Conservation (phyloP, 2,113 vertebrate genomes). For the Strigops habroptila region DNA sequence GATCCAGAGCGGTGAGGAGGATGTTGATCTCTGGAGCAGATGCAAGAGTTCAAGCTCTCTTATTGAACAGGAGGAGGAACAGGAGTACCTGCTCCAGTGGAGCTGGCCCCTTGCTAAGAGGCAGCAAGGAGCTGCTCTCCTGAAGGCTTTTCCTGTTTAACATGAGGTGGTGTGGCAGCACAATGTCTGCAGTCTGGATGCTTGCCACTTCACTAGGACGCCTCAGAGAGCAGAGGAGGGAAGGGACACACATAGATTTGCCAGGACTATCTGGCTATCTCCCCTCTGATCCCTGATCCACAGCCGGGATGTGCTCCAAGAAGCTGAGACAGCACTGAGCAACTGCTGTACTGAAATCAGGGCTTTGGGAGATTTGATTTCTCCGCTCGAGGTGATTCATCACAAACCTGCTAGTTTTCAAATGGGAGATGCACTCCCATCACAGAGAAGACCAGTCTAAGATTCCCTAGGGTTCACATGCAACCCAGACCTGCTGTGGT, state of each 20-base stretch:
- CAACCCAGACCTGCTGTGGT: background rate
- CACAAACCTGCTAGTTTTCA: background rate
- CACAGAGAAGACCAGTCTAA: background rate
- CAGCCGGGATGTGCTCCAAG: background rate
- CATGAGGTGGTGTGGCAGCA: background rate
- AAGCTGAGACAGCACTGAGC: background rate
- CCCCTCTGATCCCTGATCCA: background rate
- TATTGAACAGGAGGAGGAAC: background rate
- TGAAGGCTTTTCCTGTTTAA: background rate
- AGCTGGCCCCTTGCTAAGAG: background rate
- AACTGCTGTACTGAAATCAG: background rate
- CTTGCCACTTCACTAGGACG: background rate
- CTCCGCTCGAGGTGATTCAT: background rate
- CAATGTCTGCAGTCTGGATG: background rate
- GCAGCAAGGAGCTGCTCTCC: background rate
- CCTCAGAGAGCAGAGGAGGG: background rate
- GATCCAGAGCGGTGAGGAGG: background rate
- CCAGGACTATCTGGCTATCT: background rate
- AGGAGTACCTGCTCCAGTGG: background rate
- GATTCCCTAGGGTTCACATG: background rate
- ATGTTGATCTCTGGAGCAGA: background rate
- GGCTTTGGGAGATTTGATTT: background rate
- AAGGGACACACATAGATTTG: background rate
- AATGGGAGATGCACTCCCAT: background rate
- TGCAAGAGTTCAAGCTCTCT: slow-evolving; percentile 9